These are phyloP conservation scores for Holocentrus rufus DNA, from an alignment of 2,797 vertebrate species.

Conservation along the genomic window DNA sequence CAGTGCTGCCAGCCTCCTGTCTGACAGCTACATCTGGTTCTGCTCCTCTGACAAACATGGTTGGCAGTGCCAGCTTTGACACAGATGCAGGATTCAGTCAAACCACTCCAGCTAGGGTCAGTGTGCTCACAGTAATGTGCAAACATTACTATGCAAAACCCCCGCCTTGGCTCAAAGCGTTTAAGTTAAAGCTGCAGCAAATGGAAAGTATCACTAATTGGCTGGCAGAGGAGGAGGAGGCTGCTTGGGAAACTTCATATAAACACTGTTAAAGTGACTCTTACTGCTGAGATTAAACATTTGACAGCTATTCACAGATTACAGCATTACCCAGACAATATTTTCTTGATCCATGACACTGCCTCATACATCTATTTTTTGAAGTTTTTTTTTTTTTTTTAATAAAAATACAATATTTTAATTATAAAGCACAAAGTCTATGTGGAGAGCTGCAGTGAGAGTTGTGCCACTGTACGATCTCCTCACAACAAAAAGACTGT, in stretches of 20 bases:
- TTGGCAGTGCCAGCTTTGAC: slow-evolving; percentile 26
- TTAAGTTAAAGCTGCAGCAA: slow-evolving; percentile 55
- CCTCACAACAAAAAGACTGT: slow-evolving; percentile 26
- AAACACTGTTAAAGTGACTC: slow-evolving; percentile 29
- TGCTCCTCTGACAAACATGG: slow-evolving; percentile 34
- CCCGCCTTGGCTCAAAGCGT: slow-evolving; percentile 38
- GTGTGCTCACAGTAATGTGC: slow-evolving; percentile 29
- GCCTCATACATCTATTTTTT: slow-evolving; percentile 1
- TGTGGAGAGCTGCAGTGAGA: background rate
- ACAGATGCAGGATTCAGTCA: background rate
- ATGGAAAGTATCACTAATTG: slow-evolving; percentile 71
- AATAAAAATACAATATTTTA: background rate
- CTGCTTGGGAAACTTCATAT: slow-evolving; percentile 40
- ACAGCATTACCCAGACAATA: background rate
- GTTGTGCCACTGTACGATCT: background rate
- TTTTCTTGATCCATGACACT: background rate
- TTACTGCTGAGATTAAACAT: background rate
- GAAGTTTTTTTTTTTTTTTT: no score
- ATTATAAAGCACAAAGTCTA: background rate
- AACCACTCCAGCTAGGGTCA: slow-evolving; percentile 40
- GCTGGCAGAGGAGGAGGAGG: slow-evolving; percentile 49
- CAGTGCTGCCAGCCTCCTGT: slow-evolving; percentile 38
- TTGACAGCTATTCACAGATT: slow-evolving; percentile 24
- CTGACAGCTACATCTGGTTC: slow-evolving; percentile 22
- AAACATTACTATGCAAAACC: slow-evolving; percentile 48